Evolutionary conservation across 1,140 invertebrate species (phyloP).

Genomic region (Goniozus legneri): DNA sequence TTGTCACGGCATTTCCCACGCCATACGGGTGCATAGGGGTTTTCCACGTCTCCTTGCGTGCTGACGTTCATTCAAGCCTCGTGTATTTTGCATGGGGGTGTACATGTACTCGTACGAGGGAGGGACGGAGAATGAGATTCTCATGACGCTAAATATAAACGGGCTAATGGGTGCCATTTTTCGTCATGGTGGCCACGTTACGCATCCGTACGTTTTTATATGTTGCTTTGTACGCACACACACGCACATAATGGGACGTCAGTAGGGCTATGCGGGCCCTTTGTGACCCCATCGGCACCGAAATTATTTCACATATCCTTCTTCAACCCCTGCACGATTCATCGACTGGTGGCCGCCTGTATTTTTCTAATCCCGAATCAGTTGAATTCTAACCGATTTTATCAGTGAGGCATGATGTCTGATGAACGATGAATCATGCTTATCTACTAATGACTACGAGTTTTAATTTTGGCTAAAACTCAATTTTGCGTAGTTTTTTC

Average conservation of each 20-base stretch:
- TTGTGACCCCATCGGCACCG: constrained; percentile 16
- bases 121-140: no score
- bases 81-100: constrained; percentile 19
- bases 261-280: constrained; percentile 26
- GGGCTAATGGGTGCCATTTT: constrained; percentile 29
- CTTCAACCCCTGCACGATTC: no score
- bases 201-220: constrained; percentile 4
- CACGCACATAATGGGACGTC: no score
- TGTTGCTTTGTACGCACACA: constrained; percentile 1
- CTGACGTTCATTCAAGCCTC: no score
- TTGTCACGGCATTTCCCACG: constrained; percentile 17
- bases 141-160: constrained; percentile 36
- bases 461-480: no score
- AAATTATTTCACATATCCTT: constrained; percentile 16
- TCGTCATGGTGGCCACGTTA: constrained; percentile 25
- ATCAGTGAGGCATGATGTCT: no score
- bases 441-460: no score
- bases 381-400: no score
- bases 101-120: constrained; percentile 31
- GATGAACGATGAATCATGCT: no score
- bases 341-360: no score
- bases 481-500: no score
- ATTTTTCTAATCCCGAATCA: no score
- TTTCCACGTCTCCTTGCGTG: not conserved
- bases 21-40: constrained; percentile 33